phyloP scores from a whole-genome alignment of 2,888 invertebrate genomes.

The Clivina fossor region DNA sequence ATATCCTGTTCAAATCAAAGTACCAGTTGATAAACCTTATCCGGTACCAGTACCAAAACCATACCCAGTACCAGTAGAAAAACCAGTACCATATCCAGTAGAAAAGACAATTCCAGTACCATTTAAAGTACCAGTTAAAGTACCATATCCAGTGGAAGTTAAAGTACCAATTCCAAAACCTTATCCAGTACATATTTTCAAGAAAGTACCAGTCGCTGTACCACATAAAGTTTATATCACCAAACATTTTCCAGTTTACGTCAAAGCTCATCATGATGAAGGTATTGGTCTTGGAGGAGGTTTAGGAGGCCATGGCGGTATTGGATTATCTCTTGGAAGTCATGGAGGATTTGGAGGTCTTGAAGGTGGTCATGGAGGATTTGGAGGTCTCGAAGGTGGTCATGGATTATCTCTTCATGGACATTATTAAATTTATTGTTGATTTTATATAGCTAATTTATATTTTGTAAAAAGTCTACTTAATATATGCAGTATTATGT shows the following conservation, averaged over 20 bases:
- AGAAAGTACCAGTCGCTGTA: conserved; percentile 22
- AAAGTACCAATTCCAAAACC: conserved; percentile 22
- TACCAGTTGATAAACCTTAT: conserved; percentile 43
- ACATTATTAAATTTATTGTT: neutral
- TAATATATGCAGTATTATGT: conserved; percentile 29
- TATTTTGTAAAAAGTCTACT: conserved; percentile 23
- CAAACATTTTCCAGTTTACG: conserved; percentile 46
- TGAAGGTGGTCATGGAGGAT: conserved; percentile 25
- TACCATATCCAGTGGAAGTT: conserved; percentile 21
- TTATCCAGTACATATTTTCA: conserved; percentile 25
- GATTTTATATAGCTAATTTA: conserved; percentile 15
- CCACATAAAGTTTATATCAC: conserved; percentile 37
- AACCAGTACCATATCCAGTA: conserved; percentile 51
- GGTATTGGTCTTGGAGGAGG: conserved; percentile 32
- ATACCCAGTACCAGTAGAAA: conserved; percentile 49
- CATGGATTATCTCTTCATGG: conserved; percentile 21
- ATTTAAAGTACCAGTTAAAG: conserved; percentile 39
- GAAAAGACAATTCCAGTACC: conserved; percentile 44
- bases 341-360: conserved; percentile 8
- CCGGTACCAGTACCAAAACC: conserved; percentile 47
- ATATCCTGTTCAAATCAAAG: conserved; percentile 42
- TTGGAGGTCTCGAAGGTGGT: conserved; percentile 23
- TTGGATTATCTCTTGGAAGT: conserved; percentile 7
- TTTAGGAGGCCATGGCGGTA: conserved; percentile 20
- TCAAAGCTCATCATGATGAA: conserved; percentile 42